Base-by-base conservation (phyloP, 2,113 vertebrate species). In the Talpa occidentalis region DNA sequence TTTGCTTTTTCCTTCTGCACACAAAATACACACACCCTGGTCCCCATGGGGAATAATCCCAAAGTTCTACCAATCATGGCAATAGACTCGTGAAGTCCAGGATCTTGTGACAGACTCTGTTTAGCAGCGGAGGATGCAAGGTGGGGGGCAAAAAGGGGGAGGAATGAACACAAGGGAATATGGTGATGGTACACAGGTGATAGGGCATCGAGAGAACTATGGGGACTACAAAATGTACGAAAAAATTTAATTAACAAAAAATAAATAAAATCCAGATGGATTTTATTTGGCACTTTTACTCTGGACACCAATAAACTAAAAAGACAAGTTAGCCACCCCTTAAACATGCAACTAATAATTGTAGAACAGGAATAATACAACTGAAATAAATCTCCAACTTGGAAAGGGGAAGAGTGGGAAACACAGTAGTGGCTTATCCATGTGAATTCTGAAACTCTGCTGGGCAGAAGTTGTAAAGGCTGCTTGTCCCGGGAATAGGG, bases 281-380 rank as follows among this genome's bases (percentile, higher is more conserved):
- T n/a, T n/a, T n/a, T n/a, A n/a, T n/a, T n/a, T 69, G 40, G 15
- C 37, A 88, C 2, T 17, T 78, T 83, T 76, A 92, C 44, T 88
- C 40, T 59, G 22, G 47, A 91, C 60, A 90, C 37, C 22, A 77
- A 81, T 67, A 86, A 93, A 82, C 28, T 80, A 91, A 91, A 67
- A 86, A 66, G 78, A 66, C n/a, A 88, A 85, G 67, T 72, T 64
- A 93, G 52, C 24, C 62, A 26, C 1, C 22, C 62, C 22, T 84
- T 32, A 86, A 62, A 69, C 24, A 89, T 17, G 10, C 7, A 79
- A 91, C 10, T 60, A 49, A 59, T 32, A 78, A 84, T 15, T 89
- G 52, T 1, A 93, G 56, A 93, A 60, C 6, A 15, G 37, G 60
- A 76, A 86, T 59, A 47, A 60, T 56, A 79, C 37, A 77, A 89